These are phyloP conservation scores for Symphodus melops DNA, from an alignment of 2,113 vertebrate genomes.

Conservation along the genomic window DNA sequence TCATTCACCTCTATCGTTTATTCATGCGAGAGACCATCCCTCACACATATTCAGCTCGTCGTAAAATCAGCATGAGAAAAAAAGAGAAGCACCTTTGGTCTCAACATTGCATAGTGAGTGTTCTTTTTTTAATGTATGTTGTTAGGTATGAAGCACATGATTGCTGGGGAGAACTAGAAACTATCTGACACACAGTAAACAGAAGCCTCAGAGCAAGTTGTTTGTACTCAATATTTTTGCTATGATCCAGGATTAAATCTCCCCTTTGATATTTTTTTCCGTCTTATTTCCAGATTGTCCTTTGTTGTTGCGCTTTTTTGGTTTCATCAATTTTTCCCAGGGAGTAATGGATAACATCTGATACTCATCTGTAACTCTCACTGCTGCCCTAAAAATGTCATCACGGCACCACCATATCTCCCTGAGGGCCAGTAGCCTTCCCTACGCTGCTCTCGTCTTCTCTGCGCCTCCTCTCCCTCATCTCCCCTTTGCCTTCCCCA, in stretches of 20 bases:
- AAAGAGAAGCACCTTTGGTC: background rate
- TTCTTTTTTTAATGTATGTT: slow-evolving; percentile 9
- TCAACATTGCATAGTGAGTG: slow-evolving; percentile 9
- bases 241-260: slow-evolving; percentile 45
- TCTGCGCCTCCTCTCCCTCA: slow-evolving; percentile 18
- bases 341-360: slow-evolving; percentile 77
- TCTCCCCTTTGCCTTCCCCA: slow-evolving; percentile 34
- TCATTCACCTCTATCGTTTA: slow-evolving; percentile 66
- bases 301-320: slow-evolving; percentile 45
- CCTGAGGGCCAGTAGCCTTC: slow-evolving; percentile 69
- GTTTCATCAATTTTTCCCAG: slow-evolving; percentile 51
- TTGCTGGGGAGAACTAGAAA: background rate
- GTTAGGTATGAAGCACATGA: slow-evolving; percentile 17
- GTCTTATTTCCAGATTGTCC: slow-evolving; percentile 8
- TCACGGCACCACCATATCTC: slow-evolving; percentile 62
- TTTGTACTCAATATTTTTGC: slow-evolving; percentile 25
- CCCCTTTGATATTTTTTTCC: slow-evolving; percentile 22
- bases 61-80: slow-evolving; percentile 15
- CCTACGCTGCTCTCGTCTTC: slow-evolving; percentile 49
- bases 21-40: slow-evolving; percentile 55
- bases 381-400: slow-evolving; percentile 85
- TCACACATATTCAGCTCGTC: slow-evolving; percentile 3
- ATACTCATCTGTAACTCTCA: slow-evolving; percentile 83
- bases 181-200: background rate
- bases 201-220: background rate